Percentiles rank a stretch among this genome's conserved stretches.
These are phyloP conservation scores for Poeciliopsis retropinna DNA, from an alignment of 2,113 vertebrate species.

Conservation along the genomic window DNA sequence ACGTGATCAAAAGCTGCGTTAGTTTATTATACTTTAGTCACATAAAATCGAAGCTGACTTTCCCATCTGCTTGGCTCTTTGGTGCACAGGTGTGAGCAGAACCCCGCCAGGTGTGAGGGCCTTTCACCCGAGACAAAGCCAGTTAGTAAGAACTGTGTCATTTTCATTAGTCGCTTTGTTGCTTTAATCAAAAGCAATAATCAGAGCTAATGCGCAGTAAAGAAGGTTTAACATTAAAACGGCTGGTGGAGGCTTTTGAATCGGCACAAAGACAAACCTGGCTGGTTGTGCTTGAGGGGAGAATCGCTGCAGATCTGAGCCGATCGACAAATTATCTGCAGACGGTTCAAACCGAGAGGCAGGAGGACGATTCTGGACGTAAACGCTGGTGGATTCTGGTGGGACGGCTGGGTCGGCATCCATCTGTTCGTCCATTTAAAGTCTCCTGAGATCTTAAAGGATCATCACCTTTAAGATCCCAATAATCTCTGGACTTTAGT, in stretches of 20 bases:
- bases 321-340: not conserved
- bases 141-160: not conserved
- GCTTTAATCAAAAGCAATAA: not conserved
- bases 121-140: not conserved
- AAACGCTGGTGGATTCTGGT: no score
- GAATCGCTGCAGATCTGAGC: not conserved
- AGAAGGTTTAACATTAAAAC: not conserved
- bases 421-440: no score
- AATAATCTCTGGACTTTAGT: no score
- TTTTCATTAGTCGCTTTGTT: not conserved
- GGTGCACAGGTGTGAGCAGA: constrained; percentile 1
- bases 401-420: no score
- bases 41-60: not conserved
- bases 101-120: not conserved
- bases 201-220: not conserved
- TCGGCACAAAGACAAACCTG: not conserved
- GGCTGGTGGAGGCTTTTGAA: not conserved
- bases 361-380: not conserved
- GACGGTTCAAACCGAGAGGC: not conserved
- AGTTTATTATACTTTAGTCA: not conserved
- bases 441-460: no score
- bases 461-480: no score
- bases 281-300: not conserved
- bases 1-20: not conserved
- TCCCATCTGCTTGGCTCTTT: not conserved